Base-by-base conservation (phyloP, 2,888 invertebrate genomes). In the Digitonthophagus gazella region DNA sequence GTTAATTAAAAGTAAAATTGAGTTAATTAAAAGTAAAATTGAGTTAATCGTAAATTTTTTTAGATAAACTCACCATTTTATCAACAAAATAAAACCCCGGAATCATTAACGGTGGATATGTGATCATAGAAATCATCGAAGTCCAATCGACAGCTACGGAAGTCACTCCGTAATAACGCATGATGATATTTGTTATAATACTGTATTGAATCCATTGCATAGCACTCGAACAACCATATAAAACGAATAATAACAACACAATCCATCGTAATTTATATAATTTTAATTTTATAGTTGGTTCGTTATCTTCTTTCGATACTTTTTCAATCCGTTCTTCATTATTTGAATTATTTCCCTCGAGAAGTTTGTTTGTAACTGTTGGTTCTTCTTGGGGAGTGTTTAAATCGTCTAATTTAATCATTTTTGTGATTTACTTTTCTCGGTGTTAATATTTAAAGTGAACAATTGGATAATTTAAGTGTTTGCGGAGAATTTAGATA, bases 151-250 rank as follows among this genome's bases (percentile, higher is more conserved):
- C 93, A 75, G 88, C 87, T 76, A 88, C 87, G 74, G 88, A 88
- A 75, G 85, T 84, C 19, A 93, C 89, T 20, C 85, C 85, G 80
- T 93, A 94, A 83, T 92, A 93, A 78, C 89, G 89, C 76, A 84
- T 86, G 55, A 97, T 86, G 70, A 95, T 88, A 80, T 95, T 92
- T 74, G 91, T 89, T 72, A 97, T 96, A 79, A 97, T 96, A 79
- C 93, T 92, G 86, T 95, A 95, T 84, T 97, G 93, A 76, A 96
- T 93, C 97, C 97, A 98, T 83, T 98, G 97, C 86, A 95, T 90
- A 66, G 96, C 90, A 81, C 96, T 97, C 67, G 93, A 90, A 69
- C 93, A 91, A n/a, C 96, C 96, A 81, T 93, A 93, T 64, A 93
- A 81, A 11, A 93, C 91, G 83, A 96, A 98, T 74, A 97, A 88